Evolutionary conservation across 2,113 vertebrate genomes (phyloP).

Genomic region (Collichthys lucidus): DNA sequence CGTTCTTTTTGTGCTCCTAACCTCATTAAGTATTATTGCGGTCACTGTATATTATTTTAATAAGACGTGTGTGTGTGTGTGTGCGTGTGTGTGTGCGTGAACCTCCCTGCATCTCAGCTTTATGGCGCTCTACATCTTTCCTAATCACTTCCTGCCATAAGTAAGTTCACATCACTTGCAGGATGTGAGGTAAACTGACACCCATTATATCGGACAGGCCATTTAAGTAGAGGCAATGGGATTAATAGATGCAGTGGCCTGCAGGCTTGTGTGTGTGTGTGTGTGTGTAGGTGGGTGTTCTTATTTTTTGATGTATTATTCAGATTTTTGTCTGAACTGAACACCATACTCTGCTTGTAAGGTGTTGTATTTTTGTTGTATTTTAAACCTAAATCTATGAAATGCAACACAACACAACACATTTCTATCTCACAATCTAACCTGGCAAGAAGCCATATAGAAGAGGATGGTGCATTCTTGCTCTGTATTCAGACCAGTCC

Average conservation of each 20-base stretch:
- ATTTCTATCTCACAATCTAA: background rate
- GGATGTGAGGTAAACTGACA: slow-evolving; percentile 44
- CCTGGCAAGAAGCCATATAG: background rate
- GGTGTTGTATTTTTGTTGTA: background rate
- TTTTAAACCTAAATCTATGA: background rate
- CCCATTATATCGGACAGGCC: slow-evolving; percentile 8
- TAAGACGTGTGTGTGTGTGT: slow-evolving; percentile 39
- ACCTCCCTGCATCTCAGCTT: slow-evolving; percentile 36
- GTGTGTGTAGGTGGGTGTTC: background rate
- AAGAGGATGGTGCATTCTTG: slow-evolving; percentile 3
- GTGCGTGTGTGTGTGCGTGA: slow-evolving; percentile 13
- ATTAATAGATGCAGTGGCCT: background rate
- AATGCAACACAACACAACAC: background rate
- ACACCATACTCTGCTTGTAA: background rate
- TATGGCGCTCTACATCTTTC: slow-evolving; percentile 53
- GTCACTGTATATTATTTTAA: slow-evolving; percentile 60
- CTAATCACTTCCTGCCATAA: slow-evolving; percentile 56
- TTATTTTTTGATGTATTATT: background rate
- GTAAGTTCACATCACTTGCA: slow-evolving; percentile 32
- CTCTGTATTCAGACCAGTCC: background rate
- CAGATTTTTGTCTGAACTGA: background rate
- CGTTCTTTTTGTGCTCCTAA: slow-evolving; percentile 37
- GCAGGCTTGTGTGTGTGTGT: background rate
- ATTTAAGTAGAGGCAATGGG: slow-evolving; percentile 4
- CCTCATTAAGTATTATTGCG: slow-evolving; percentile 62